Evolutionary conservation across 1,140 invertebrate species (phyloP).

Genomic region (Drosophila ironensis): DNA sequence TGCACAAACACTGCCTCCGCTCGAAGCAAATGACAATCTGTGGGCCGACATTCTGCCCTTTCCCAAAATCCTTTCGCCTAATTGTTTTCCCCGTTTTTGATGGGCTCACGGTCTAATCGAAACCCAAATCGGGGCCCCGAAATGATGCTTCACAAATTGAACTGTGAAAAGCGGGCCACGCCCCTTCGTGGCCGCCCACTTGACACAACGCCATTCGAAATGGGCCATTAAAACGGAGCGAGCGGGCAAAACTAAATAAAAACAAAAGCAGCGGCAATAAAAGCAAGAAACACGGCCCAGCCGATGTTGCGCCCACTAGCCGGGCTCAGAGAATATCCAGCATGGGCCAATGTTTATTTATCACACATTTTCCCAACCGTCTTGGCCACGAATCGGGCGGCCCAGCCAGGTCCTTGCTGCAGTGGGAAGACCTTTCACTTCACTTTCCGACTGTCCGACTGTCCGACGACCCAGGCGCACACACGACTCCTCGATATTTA

Average conservation of each 20-base stretch:
- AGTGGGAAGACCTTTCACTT: conserved; percentile 63
- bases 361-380: conserved; percentile 59
- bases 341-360: conserved; percentile 73
- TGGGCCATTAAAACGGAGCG: conserved; percentile 74
- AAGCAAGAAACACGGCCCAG: conserved; percentile 13
- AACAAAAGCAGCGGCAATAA: not conserved
- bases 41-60: conserved; percentile 22
- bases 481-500: conserved; percentile 56
- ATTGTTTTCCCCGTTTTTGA: conserved; percentile 37
- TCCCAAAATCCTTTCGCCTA: conserved; percentile 52
- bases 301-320: conserved; percentile 49
- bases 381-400: conserved; percentile 33
- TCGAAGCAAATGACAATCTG: conserved; percentile 16
- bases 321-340: conserved; percentile 56
- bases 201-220: conserved; percentile 72
- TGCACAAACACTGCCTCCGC: not conserved
- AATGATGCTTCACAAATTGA: conserved; percentile 77
- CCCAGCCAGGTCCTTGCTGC: conserved; percentile 39
- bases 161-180: conserved; percentile 61
- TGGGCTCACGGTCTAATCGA: conserved; percentile 35
- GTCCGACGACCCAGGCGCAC: conserved; percentile 5
- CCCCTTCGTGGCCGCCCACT: conserved; percentile 39
- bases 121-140: conserved; percentile 20
- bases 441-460: conserved; percentile 24
- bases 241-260: conserved; percentile 14